These are phyloP conservation scores for Fregata magnificens DNA, from an alignment of 2,113 vertebrate species.

Conservation along the genomic window DNA sequence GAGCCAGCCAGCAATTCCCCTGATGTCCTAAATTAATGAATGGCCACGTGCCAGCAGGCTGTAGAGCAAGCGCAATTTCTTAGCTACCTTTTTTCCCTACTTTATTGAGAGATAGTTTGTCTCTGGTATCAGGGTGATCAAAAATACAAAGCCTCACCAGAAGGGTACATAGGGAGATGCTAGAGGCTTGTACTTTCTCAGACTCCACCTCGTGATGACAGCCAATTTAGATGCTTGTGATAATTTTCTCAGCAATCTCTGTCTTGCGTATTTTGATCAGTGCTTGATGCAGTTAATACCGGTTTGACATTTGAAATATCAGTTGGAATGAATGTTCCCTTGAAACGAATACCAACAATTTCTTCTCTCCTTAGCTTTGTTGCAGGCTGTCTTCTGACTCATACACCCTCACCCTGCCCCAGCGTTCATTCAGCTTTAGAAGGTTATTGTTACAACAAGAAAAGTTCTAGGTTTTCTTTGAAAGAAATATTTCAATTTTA, in stretches of 20 bases:
- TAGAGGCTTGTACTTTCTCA: not conserved
- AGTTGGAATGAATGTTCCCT: not conserved
- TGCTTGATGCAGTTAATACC: constrained; percentile 19
- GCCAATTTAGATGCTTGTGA: constrained; percentile 15
- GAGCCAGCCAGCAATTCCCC: not conserved
- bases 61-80: not conserved
- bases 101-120: not conserved
- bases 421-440: not conserved
- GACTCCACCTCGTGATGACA: not conserved
- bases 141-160: not conserved
- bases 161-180: not conserved
- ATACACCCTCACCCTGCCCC: not conserved
- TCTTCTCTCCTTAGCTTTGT: not conserved
- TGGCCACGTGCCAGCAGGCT: not conserved
- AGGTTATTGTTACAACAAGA: not conserved
- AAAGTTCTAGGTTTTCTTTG: not conserved
- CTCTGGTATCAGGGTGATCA: not conserved
- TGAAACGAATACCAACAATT: not conserved
- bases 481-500: not conserved
- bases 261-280: constrained; percentile 39
- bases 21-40: not conserved
- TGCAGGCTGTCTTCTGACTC: not conserved
- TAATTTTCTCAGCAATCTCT: constrained; percentile 2
- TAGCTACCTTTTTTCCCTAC: not conserved
- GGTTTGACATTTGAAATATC: constrained; percentile 23